Evolutionary conservation across 2,797 vertebrate species (phyloP).

Genomic region (Hoplostethus atlanticus): DNA sequence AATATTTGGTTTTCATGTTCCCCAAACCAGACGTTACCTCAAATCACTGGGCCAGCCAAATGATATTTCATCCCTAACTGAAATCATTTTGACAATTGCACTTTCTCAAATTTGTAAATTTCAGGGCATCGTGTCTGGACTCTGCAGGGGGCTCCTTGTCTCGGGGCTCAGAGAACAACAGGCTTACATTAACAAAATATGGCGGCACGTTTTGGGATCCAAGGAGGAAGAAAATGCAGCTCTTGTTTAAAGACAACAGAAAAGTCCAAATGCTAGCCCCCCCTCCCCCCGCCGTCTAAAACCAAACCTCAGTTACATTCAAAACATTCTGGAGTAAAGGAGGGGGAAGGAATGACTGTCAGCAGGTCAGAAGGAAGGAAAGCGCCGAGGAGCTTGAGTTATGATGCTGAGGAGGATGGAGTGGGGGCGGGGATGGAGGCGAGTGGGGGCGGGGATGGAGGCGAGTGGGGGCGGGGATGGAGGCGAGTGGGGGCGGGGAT

Average conservation of each 20-base stretch:
- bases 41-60: constrained; percentile 84
- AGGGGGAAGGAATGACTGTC: not conserved
- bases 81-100: constrained; percentile 40
- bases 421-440: constrained; percentile 64
- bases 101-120: constrained; percentile 1
- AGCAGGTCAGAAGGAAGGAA: constrained; percentile 7
- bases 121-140: not conserved
- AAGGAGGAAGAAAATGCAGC: constrained; percentile 33
- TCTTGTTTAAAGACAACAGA: constrained; percentile 5
- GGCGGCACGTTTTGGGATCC: not conserved
- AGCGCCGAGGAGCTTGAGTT: constrained; percentile 8
- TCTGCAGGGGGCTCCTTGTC: not conserved
- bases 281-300: constrained; percentile 14
- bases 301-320: constrained; percentile 56
- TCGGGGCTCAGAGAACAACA: constrained; percentile 2
- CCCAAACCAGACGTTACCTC: constrained; percentile 30
- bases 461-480: constrained; percentile 63
- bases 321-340: constrained; percentile 28
- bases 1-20: constrained; percentile 72
- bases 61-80: constrained; percentile 72
- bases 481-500: constrained; percentile 65
- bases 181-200: not conserved
- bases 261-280: constrained; percentile 13
- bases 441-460: constrained; percentile 63
- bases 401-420: constrained; percentile 69